These are phyloP conservation scores for Mellilla xanthometata DNA, from an alignment of 2,888 invertebrate genomes.

Conservation along the genomic window DNA sequence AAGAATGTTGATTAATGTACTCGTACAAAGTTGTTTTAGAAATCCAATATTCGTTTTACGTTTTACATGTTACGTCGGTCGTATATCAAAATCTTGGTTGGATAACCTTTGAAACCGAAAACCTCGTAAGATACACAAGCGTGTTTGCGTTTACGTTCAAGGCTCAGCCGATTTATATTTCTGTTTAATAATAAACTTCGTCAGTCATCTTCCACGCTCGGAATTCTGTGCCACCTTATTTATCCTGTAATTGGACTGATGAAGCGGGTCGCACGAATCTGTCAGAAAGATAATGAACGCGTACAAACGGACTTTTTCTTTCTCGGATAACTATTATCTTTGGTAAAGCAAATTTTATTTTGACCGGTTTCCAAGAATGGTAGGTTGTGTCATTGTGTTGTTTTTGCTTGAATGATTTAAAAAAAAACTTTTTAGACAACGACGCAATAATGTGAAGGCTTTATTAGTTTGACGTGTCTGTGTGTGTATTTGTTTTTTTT, in stretches of 20 bases:
- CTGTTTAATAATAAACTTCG: conserved; percentile 23
- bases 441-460: too few relatives aligned
- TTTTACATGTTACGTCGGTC: conserved; percentile 20
- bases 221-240: conserved; percentile 41
- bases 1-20: conserved; percentile 47
- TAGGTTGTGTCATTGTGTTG: too few relatives aligned
- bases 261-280: conserved; percentile 62
- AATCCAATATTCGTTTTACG: too few relatives aligned
- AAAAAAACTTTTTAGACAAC: too few relatives aligned
- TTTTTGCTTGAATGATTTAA: too few relatives aligned
- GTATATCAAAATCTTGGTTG: conserved; percentile 6
- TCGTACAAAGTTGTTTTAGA: conserved; percentile 32
- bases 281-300: conserved; percentile 70
- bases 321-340: conserved; percentile 26
- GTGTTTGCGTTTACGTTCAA: background rate
- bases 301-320: conserved; percentile 53
- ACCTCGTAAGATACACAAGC: background rate
- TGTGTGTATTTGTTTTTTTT: too few relatives aligned
- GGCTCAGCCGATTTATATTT: background rate
- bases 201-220: conserved; percentile 26
- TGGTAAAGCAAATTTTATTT: conserved; percentile 26
- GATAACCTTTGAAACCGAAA: background rate
- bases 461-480: too few relatives aligned
- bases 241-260: conserved; percentile 74
- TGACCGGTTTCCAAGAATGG: conserved; percentile 14